phyloP scores from a whole-genome alignment of 2,888 invertebrate genomes.

The Drosophila diplacantha region DNA sequence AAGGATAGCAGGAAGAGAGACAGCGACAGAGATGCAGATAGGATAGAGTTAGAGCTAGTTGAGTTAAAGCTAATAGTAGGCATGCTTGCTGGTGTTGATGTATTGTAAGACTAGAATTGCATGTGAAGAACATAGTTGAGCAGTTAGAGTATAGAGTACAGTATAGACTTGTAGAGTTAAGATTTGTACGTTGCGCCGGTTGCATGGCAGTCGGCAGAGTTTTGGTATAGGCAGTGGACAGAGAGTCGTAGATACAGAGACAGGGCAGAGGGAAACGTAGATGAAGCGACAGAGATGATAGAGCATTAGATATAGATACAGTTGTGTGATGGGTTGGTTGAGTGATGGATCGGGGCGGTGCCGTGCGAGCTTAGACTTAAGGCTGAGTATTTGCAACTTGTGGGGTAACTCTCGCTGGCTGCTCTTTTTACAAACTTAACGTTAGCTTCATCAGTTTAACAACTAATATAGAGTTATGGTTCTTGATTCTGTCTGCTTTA shows the following conservation, averaged over 20 bases:
- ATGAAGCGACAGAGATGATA: conserved; percentile 21
- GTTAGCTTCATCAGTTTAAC: conserved; percentile 53
- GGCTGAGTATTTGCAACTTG: conserved; percentile 67
- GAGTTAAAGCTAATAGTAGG: conserved; percentile 43
- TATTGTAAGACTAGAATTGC: conserved; percentile 75
- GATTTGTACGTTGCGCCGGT: conserved; percentile 56
- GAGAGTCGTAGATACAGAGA: conserved; percentile 28
- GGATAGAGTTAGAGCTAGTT: conserved; percentile 57
- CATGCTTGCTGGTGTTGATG: conserved; percentile 48
- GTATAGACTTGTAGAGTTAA: conserved; percentile 30
- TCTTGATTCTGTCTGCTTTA: conserved; percentile 37
- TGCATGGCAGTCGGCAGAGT: conserved; percentile 61
- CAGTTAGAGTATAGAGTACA: conserved; percentile 31
- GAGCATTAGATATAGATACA: conserved; percentile 24
- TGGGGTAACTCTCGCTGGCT: conserved; percentile 69
- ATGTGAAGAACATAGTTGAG: conserved; percentile 56
- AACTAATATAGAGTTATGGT: conserved; percentile 45
- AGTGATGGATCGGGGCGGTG: conserved; percentile 19
- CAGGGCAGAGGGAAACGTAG: conserved; percentile 19
- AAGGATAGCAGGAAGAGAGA: conserved; percentile 25
- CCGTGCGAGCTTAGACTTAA: conserved; percentile 60
- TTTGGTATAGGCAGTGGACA: conserved; percentile 64
- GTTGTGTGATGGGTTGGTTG: conserved; percentile 22
- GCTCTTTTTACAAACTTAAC: conserved; percentile 65
- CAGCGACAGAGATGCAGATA: conserved; percentile 37